Evolutionary conservation across 2,797 vertebrate species (phyloP).

Genomic region (Geotrypetes seraphini): DNA sequence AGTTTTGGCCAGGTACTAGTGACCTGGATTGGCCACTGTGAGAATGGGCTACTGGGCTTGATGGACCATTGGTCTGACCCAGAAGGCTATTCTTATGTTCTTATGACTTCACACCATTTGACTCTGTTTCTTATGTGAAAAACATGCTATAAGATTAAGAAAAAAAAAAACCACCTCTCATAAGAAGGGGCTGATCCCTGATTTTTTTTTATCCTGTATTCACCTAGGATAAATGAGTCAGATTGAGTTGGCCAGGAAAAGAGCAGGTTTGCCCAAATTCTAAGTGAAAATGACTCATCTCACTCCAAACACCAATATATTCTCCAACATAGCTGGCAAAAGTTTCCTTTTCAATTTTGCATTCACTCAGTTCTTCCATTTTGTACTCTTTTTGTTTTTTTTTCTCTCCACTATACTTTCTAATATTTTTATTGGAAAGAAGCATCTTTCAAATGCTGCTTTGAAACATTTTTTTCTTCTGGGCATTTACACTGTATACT

Average conservation of each 20-base stretch:
- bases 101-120: too few relatives aligned
- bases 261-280: constrained; percentile 56
- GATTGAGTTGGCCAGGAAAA: constrained; percentile 62
- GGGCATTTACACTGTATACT: too few relatives aligned
- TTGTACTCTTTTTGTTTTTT: constrained; percentile 19
- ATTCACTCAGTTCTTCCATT: constrained; percentile 36
- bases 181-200: constrained; percentile 45
- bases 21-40: too few relatives aligned
- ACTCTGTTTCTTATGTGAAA: constrained; percentile 4
- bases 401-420: not conserved
- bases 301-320: constrained; percentile 56
- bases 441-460: too few relatives aligned
- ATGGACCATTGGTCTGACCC: too few relatives aligned
- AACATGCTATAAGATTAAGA: constrained; percentile 28
- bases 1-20: too few relatives aligned
- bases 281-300: constrained; percentile 60
- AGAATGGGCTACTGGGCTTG: too few relatives aligned
- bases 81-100: too few relatives aligned
- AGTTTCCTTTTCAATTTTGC: constrained; percentile 34
- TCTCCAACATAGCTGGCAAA: constrained; percentile 55
- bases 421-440: constrained; percentile 4
- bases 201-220: constrained; percentile 59
- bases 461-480: too few relatives aligned
- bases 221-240: constrained; percentile 64
- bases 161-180: constrained; percentile 55